Conservation (phyloP, 2,888 invertebrate genomes). For the Actias luna region DNA sequence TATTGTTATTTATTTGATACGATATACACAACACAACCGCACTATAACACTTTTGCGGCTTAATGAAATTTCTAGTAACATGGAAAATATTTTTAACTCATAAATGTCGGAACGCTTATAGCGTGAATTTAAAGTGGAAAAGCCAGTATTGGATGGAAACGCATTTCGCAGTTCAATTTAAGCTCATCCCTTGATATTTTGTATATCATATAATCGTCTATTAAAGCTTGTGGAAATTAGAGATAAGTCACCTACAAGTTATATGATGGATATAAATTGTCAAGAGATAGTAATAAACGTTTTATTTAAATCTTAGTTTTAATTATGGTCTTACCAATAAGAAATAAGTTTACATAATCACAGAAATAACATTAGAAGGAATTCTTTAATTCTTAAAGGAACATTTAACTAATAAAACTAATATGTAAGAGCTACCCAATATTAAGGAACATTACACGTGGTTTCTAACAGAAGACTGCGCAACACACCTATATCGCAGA, state of each 20-base stretch:
- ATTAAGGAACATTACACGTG: too few species aligned
- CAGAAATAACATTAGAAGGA: too few species aligned
- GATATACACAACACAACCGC: background rate
- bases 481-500: too few species aligned
- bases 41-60: slow-evolving; percentile 4
- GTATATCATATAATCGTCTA: slow-evolving; percentile 3
- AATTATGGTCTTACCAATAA: too few species aligned
- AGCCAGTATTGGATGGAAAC: slow-evolving; percentile 13
- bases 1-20: background rate
- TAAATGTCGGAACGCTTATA: slow-evolving; percentile 9
- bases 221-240: slow-evolving; percentile 31
- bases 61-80: slow-evolving; percentile 33
- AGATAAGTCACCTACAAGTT: background rate
- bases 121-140: slow-evolving; percentile 10
- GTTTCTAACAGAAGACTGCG: too few species aligned
- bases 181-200: slow-evolving; percentile 19
- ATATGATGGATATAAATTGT: background rate
- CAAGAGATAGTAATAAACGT: too few species aligned
- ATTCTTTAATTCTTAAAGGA: too few species aligned
- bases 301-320: too few species aligned
- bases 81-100: slow-evolving; percentile 10
- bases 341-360: too few species aligned
- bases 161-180: slow-evolving; percentile 7
- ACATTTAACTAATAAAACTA: too few species aligned
- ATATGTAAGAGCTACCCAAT: too few species aligned